Conservation (phyloP, 2,113 vertebrate genomes). For the Halichoerus grypus region DNA sequence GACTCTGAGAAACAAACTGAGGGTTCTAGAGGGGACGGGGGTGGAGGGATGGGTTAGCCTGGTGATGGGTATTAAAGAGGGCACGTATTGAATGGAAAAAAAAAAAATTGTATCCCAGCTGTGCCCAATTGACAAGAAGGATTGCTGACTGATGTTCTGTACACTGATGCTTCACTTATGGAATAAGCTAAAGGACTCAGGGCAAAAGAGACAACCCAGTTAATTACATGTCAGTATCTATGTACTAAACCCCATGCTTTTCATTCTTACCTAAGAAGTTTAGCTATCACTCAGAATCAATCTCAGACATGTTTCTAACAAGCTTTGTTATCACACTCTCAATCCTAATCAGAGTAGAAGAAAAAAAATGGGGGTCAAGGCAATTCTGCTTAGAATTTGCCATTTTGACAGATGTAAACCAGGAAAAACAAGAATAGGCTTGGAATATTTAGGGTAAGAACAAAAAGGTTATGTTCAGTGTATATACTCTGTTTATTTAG, state of each 20-base stretch:
- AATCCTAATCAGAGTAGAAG: not conserved
- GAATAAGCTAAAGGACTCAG: not conserved
- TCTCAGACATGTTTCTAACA: slow-evolving; percentile 56
- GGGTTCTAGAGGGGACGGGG: too few relatives aligned
- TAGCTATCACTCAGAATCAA: slow-evolving; percentile 54
- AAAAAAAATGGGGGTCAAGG: not conserved
- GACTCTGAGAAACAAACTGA: too few relatives aligned
- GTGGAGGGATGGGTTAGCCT: too few relatives aligned
- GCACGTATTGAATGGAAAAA: too few relatives aligned
- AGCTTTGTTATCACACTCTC: slow-evolving; percentile 55
- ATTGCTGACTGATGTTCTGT: not conserved
- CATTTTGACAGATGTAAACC: slow-evolving; percentile 30
- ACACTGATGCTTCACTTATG: not conserved
- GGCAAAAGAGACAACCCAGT: not conserved
- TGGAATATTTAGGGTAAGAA: not conserved
- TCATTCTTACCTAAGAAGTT: slow-evolving; percentile 1
- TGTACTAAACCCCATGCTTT: not conserved
- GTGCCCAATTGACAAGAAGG: not conserved
- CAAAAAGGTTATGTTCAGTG: not conserved
- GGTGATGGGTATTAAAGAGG: too few relatives aligned
- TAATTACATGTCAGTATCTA: not conserved
- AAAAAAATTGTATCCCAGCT: not conserved
- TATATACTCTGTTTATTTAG: not conserved
- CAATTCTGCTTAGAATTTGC: slow-evolving; percentile 37
- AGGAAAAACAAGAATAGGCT: not conserved